Evolutionary conservation across 2,888 invertebrate genomes (phyloP).

Genomic region (Seladonia tumulorum): DNA sequence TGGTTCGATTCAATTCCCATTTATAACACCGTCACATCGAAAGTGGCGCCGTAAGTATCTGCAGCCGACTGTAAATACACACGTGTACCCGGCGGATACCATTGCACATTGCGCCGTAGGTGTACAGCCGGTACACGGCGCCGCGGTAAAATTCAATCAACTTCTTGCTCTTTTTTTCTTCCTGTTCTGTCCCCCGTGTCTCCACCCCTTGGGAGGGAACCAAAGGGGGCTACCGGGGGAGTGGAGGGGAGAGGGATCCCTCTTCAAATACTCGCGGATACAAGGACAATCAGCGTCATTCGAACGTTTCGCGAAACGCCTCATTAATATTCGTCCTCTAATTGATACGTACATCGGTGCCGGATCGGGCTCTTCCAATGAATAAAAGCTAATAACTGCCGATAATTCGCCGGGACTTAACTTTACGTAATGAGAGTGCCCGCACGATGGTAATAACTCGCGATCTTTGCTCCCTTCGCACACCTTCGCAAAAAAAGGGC

Average conservation of each 20-base stretch:
- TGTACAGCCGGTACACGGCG: constrained; percentile 51
- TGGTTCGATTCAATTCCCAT: constrained; percentile 79
- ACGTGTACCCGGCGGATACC: constrained; percentile 48
- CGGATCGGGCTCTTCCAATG: constrained; percentile 42
- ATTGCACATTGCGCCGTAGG: constrained; percentile 35
- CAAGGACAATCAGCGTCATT: constrained; percentile 25
- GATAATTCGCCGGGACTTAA: constrained; percentile 69
- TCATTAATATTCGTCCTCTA: constrained; percentile 73
- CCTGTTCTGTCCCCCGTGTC: constrained; percentile 15
- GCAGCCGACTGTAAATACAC: constrained; percentile 69
- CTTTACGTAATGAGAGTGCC: constrained; percentile 59
- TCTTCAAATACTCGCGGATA: constrained; percentile 72
- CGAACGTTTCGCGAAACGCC: constrained; percentile 21
- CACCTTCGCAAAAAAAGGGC: constrained; percentile 19
- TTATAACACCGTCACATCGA: constrained; percentile 77
- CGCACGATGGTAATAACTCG: constrained; percentile 47
- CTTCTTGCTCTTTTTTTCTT: constrained; percentile 67
- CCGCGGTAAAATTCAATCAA: constrained; percentile 76
- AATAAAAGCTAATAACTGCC: constrained; percentile 66
- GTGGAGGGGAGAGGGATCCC: constrained; percentile 56
- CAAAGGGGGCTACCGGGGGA: background rate
- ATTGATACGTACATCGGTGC: constrained; percentile 71
- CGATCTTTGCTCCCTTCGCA: constrained; percentile 36
- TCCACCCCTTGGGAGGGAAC: constrained; percentile 3
- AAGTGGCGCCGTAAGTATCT: constrained; percentile 73